Evolutionary conservation across 2,113 vertebrate genomes (phyloP), one percentile per base, ranked within the genome.

Genomic region (Ammodramus savannarum): DNA sequence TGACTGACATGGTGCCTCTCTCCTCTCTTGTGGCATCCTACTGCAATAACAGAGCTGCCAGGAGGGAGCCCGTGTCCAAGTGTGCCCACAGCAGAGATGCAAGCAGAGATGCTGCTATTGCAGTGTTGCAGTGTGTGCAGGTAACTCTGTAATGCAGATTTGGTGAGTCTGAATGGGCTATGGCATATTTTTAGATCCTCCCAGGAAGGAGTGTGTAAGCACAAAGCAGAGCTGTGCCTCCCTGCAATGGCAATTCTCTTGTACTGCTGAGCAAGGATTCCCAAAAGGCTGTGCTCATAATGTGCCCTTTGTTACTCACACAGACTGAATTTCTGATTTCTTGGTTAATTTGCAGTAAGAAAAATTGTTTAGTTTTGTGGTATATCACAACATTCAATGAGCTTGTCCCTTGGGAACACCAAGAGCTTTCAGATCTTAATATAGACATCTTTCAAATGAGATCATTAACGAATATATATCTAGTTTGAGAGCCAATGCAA

Each of bases 391-490:
- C 38, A 77, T 72, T 92, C 57, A 71, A 3, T 58, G 43, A 92
- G 59, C 17, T 51, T 43, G 34, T n/a, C 90, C 44, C 88, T 52
- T 62, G 63, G 81, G 88, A 91, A 39, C 51, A n/a, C 54, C 82
- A 58, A 90, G 55, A 85, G 58, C 69, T 93, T 85, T 82, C 58
- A 80, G 74, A 54, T 86, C 89, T 85, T 85, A 92, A 91, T 90
- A 95, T 3, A 95, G 90, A 82, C 77, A 81, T 93, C 90, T 84
- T 91, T 72, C 95, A 96, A 92, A 94, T 91, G 90, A 92, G 95
- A 68, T 93, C 96, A 96, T 86, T 90, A 83, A 87, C 54, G 85
- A 84, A 21, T 38, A 55, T 41, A 69, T 65, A 95, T 83, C 82
- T 94, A 66, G 82, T 72, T 63, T 52, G 43, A 71, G 49, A 79